These are phyloP conservation scores for Vireo altiloquus DNA, from an alignment of 2,113 vertebrate genomes.

Conservation along the genomic window DNA sequence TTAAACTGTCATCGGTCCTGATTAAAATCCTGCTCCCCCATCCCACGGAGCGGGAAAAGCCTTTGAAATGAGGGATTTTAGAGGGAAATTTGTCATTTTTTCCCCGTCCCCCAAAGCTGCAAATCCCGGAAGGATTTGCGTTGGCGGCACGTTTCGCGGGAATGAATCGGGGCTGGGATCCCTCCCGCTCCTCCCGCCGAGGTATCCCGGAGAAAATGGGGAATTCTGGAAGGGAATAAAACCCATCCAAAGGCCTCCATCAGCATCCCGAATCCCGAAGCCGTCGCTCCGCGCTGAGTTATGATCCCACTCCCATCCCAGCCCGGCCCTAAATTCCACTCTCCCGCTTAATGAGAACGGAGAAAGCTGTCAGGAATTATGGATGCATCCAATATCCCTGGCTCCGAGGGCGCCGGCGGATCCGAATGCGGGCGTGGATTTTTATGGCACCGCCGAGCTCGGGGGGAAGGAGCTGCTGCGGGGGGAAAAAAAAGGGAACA, in stretches of 20 bases:
- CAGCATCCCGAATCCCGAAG: background rate
- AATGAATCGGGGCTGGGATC: accelerated
- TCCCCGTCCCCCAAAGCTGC: background rate
- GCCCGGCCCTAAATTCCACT: background rate
- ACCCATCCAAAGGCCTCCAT: background rate
- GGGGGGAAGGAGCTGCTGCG: background rate
- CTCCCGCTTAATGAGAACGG: background rate
- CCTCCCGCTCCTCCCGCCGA: background rate
- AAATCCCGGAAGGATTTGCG: background rate
- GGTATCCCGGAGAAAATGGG: background rate
- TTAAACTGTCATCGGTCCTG: background rate
- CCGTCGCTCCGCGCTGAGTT: background rate
- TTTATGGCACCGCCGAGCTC: background rate
- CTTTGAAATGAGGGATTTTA: background rate
- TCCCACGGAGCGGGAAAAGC: accelerated
- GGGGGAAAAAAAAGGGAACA: background rate
- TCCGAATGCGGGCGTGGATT: background rate
- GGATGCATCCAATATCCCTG: constrained; percentile 28
- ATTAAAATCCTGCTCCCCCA: background rate
- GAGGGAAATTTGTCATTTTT: background rate
- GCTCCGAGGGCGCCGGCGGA: background rate
- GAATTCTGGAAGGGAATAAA: background rate
- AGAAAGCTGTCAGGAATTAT: constrained; percentile 39
- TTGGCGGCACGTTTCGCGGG: background rate
- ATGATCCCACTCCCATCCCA: background rate